Evolutionary conservation across 2,113 vertebrate species (phyloP).

Genomic region (Paratilapia polleni): DNA sequence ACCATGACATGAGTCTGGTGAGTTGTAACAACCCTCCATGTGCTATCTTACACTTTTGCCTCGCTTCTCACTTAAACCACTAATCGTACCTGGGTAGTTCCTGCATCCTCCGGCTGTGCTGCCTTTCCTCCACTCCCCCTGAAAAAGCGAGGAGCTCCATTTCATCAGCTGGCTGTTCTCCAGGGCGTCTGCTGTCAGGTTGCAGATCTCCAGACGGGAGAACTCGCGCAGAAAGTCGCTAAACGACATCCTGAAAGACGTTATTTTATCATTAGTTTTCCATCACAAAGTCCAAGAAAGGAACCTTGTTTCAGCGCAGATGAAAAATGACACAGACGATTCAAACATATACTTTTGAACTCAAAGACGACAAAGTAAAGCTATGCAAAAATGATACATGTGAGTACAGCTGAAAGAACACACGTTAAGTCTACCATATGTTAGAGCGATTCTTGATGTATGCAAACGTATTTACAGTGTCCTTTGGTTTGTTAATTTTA

Average conservation of each 20-base stretch:
- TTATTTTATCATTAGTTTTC: not conserved
- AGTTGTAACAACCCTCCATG: not conserved
- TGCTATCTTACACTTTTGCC: rapidly evolving
- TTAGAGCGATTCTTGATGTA: too few relatives aligned
- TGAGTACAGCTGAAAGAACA: not conserved
- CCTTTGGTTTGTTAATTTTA: too few relatives aligned
- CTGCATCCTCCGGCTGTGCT: constrained; percentile 94
- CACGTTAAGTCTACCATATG: not conserved
- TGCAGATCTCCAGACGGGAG: constrained; percentile 93
- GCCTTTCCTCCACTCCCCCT: constrained; percentile 91
- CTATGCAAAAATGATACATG: not conserved
- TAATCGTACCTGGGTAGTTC: constrained; percentile 83
- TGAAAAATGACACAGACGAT: not conserved
- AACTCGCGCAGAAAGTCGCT: constrained; percentile 90
- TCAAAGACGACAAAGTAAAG: not conserved
- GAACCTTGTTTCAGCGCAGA: not conserved
- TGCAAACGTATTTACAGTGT: too few relatives aligned
- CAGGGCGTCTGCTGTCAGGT: constrained; percentile 92
- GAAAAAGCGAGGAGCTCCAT: constrained; percentile 89
- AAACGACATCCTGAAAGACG: constrained; percentile 89
- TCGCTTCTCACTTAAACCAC: not conserved
- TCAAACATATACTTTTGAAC: not conserved
- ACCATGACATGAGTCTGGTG: not conserved
- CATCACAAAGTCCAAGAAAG: not conserved
- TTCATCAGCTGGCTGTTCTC: constrained; percentile 82